Evolutionary conservation across 2,113 vertebrate genomes (phyloP), one percentile per base, ranked within the genome.

Genomic region (Gallinago media): DNA sequence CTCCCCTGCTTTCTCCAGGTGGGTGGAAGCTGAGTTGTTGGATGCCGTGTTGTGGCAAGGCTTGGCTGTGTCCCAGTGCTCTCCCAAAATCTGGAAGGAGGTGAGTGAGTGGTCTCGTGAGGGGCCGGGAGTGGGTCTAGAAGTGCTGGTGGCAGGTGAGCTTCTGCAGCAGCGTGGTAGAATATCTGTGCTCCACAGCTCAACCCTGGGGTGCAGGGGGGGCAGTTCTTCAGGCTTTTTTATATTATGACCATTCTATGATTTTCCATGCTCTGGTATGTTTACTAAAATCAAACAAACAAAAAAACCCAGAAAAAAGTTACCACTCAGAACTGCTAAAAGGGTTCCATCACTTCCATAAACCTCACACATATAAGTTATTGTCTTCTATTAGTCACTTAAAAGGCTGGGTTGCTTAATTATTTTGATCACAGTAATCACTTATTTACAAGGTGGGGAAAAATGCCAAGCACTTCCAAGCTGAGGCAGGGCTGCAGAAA

Each of bases 341-440:
- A 94, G 40, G 77, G 74, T 72, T 94, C 83, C 9, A 3, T 92
- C 83, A 40, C 89, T 92, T 94, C 94, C 91, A 75, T 62, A 95
- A 95, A 86, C 54, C 77, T 92, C 92, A 79, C 54, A 17, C 79
- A 21, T 66, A 70, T 78, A 40, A 92, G 78, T 95, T 52, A 93
- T 46, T 71, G 63, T 62, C 65, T 54, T 73, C 93, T 95, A 76
- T 94, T 95, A 96, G 93, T 78, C 81, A 61, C 81, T 96, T 91
- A 71, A 89, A 96, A 90, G 89, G 85, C 94, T 87, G 12, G 32
- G 62, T 95, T 94, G 75, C 95, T 94, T 94, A 94, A 96, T 93
- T 96, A 96, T 95, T 95, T 96, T 97, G 91, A 89, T 96, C 82
- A 92, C 71, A 40, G 49, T 88, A 71, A 96, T 96, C 32, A 95